Conservation (phyloP, 2,113 vertebrate genomes). For the Protobothrops mucrosquamatus region DNA sequence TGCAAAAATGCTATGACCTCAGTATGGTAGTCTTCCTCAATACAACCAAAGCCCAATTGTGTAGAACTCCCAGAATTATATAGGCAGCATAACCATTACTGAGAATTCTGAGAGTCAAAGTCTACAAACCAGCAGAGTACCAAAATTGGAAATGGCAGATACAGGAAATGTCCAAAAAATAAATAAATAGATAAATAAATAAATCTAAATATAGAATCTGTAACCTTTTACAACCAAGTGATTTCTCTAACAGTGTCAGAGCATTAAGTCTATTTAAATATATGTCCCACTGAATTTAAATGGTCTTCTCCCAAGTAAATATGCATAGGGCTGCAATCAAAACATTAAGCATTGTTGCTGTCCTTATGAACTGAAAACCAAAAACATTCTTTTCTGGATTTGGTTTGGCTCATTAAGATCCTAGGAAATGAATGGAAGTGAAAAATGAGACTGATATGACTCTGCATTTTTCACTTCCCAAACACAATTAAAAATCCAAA, state of each 20-base stretch:
- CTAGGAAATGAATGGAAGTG: neutral
- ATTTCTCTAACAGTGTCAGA: neutral
- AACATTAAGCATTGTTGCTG: neutral
- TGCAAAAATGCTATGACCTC: neutral
- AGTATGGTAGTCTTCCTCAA: no score
- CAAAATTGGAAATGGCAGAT: neutral
- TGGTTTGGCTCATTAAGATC: neutral
- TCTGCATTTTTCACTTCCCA: slow-evolving; percentile 11
- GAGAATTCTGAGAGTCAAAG: neutral
- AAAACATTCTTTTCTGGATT: neutral
- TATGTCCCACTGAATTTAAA: neutral
- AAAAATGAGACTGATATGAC: neutral
- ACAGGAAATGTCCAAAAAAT: neutral
- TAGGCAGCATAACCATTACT: neutral
- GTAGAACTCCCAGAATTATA: neutral
- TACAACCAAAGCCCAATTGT: neutral
- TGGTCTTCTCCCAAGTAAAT: neutral
- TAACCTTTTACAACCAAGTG: neutral
- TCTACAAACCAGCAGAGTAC: neutral
- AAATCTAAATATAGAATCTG: neutral
- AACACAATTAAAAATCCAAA: neutral
- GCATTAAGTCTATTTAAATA: neutral
- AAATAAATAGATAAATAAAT: neutral
- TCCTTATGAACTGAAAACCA: neutral
- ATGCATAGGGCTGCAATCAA: neutral